Conservation (phyloP, 1,140 invertebrate genomes). For the Zaprionus nigranus region DNA sequence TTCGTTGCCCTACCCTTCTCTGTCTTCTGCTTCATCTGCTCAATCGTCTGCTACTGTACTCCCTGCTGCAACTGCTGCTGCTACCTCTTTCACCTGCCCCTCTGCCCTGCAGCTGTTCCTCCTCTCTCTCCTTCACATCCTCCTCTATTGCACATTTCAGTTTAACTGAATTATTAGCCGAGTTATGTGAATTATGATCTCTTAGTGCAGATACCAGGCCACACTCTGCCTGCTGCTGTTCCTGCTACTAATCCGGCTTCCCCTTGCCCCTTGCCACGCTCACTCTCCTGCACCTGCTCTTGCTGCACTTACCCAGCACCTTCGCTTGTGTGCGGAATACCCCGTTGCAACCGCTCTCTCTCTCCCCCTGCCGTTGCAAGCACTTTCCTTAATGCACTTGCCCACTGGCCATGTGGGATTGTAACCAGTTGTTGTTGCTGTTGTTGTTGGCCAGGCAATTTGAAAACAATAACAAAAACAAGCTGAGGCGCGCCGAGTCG, state of each 20-base stretch:
- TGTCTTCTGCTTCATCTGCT: too few species aligned
- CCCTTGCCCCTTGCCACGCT: neutral
- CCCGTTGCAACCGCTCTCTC: too few species aligned
- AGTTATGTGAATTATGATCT: slow-evolving; percentile 83
- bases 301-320: slow-evolving; percentile 40
- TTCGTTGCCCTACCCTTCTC: too few species aligned
- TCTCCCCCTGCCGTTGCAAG: slow-evolving; percentile 5
- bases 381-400: slow-evolving; percentile 82
- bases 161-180: slow-evolving; percentile 83
- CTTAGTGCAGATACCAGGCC: slow-evolving; percentile 72
- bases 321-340: slow-evolving; percentile 12
- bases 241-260: slow-evolving; percentile 3
- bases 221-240: slow-evolving; percentile 18
- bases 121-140: neutral
- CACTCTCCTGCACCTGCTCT: slow-evolving; percentile 10
- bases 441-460: slow-evolving; percentile 56
- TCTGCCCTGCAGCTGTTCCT: slow-evolving; percentile 34
- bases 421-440: slow-evolving; percentile 33
- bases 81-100: slow-evolving; percentile 25
- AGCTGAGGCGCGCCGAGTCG: slow-evolving; percentile 13
- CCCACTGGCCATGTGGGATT: slow-evolving; percentile 81
- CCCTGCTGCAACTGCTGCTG: neutral
- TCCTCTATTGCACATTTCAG: slow-evolving; percentile 70
- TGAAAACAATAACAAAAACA: slow-evolving; percentile 67
- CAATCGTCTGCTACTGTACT: neutral